Evolutionary conservation across 2,888 invertebrate species (phyloP).

Genomic region (Nomada fucata): DNA sequence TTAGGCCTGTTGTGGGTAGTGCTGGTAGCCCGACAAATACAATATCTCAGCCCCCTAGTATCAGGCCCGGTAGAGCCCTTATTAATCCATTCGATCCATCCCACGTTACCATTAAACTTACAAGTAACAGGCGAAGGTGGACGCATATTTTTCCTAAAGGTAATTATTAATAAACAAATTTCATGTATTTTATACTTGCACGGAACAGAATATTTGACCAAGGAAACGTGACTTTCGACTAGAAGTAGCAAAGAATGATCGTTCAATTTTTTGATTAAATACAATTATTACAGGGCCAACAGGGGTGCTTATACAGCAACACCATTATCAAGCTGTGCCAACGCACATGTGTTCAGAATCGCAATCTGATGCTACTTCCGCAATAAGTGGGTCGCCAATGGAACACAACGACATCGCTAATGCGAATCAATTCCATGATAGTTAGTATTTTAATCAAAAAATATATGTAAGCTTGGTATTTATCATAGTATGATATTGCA

Average conservation of each 20-base stretch:
- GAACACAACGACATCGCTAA: constrained; percentile 71
- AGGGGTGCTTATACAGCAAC: constrained; percentile 95
- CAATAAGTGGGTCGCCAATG: constrained; percentile 78
- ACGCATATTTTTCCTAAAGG: constrained; percentile 99
- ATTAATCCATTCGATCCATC: constrained; percentile 99
- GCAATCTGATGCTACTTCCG: constrained; percentile 79
- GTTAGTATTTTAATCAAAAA: constrained; percentile 80
- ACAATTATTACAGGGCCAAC: constrained; percentile 89
- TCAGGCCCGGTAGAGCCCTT: constrained; percentile 92
- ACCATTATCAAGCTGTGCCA: constrained; percentile 95
- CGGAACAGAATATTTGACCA: too few relatives aligned
- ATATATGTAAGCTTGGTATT: not conserved
- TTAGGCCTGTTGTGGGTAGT: constrained; percentile 86
- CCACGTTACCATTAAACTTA: constrained; percentile 97
- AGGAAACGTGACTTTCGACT: too few relatives aligned
- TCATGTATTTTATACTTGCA: not conserved
- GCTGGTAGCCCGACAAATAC: constrained; percentile 85
- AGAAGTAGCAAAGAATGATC: not conserved
- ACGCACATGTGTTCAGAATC: constrained; percentile 84
- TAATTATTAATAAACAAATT: constrained; percentile 72
- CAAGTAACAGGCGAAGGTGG: constrained; percentile 98
- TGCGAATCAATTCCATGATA: constrained; percentile 83
- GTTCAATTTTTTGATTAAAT: not conserved
- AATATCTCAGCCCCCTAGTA: constrained; percentile 74
- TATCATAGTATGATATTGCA: not conserved